These are phyloP conservation scores for Bombus vancouverensis DNA, from an alignment of 1,140 invertebrate genomes.

Conservation along the genomic window DNA sequence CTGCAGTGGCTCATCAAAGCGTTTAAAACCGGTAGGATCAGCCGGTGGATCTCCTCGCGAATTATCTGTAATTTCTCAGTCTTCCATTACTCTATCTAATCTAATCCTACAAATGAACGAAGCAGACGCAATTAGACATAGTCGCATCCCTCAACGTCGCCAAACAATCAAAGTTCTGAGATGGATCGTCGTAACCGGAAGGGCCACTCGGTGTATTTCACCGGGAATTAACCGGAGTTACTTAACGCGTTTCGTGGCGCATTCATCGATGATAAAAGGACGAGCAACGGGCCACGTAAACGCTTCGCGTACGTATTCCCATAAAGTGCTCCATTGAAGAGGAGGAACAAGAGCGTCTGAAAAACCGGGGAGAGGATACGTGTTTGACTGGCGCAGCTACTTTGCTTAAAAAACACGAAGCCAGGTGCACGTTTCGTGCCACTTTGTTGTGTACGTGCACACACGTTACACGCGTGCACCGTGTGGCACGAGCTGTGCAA, in stretches of 20 bases:
- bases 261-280: not conserved
- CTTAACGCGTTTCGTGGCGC: not conserved
- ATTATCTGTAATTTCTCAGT: too few species aligned
- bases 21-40: too few species aligned
- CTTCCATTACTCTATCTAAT: too few species aligned
- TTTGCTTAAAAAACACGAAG: slow-evolving; percentile 16
- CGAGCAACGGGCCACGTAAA: not conserved
- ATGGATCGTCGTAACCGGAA: too few species aligned
- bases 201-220: not conserved
- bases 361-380: not conserved
- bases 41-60: too few species aligned
- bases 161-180: too few species aligned
- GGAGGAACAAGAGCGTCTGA: not conserved
- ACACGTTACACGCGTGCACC: slow-evolving; percentile 38
- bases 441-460: not conserved
- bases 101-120: too few species aligned
- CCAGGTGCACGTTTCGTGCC: slow-evolving; percentile 15
- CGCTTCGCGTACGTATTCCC: not conserved
- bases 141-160: too few species aligned
- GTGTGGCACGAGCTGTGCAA: slow-evolving; percentile 32
- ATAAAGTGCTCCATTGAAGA: slow-evolving; percentile 7
- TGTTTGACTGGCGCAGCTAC: slow-evolving; percentile 32
- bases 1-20: too few species aligned
- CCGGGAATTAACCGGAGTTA: not conserved
- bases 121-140: too few species aligned